These are phyloP conservation scores for silkworm (Bombyx mori) DNA, from an alignment of 1,140 invertebrate genomes.

Conservation along the genomic window DNA sequence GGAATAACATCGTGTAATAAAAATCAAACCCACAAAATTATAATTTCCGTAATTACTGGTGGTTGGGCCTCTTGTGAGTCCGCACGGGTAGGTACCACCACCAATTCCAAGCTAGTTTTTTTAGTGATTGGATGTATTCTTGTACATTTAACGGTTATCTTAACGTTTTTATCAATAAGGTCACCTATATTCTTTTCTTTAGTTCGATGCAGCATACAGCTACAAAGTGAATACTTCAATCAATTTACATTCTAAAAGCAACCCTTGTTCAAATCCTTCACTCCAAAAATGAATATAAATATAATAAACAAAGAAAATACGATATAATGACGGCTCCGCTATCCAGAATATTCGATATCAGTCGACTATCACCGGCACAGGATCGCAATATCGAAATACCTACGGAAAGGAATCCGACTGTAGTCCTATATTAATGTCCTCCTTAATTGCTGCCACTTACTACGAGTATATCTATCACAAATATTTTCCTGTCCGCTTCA, in stretches of 20 bases:
- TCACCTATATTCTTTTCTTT: background rate
- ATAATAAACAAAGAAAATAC: conserved; percentile 17
- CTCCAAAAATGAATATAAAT: background rate
- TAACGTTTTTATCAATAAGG: background rate
- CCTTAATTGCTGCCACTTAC: conserved; percentile 26
- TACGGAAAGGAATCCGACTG: conserved; percentile 25
- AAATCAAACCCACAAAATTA: no score
- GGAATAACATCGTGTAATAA: no score
- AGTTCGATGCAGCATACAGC: background rate
- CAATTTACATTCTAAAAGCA: background rate
- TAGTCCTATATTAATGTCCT: conserved; percentile 35
- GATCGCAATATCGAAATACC: conserved; percentile 40
- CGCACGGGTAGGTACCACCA: no score
- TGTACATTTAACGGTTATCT: no score
- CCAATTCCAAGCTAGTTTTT: no score
- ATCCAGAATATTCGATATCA: conserved; percentile 38
- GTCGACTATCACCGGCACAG: conserved; percentile 26
- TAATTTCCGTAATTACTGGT: no score
- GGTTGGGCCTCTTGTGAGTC: no score
- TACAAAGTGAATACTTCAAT: background rate
- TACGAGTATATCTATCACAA: no score
- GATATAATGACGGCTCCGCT: conserved; percentile 13
- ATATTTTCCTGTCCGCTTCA: no score
- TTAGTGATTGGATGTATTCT: no score
- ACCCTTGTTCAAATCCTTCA: background rate